Conservation (phyloP, 2,113 vertebrate genomes). For the Tachysurus fulvidraco region DNA sequence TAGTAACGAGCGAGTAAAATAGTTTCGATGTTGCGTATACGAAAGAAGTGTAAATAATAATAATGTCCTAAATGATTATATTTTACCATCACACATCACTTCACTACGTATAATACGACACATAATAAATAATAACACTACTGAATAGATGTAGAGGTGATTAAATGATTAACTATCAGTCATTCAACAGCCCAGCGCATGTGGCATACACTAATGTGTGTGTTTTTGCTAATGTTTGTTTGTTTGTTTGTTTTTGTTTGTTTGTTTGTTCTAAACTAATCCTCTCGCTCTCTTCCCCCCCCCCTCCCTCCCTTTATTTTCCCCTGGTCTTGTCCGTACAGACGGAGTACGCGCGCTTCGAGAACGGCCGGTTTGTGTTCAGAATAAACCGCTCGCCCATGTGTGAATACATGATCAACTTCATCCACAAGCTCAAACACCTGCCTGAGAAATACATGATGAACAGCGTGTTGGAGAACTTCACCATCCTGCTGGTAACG, state of each 20-base stretch:
- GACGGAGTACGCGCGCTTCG: slow-evolving; percentile 97
- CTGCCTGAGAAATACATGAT: slow-evolving; percentile 99
- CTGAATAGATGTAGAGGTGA: not conserved
- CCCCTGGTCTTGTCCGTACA: slow-evolving; percentile 49
- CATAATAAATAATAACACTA: not conserved
- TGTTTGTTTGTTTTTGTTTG: not conserved
- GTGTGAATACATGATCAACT: slow-evolving; percentile 88
- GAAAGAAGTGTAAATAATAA: not conserved
- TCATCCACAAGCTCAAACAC: slow-evolving; percentile 99
- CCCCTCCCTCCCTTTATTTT: not conserved
- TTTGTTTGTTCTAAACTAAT: too few species aligned
- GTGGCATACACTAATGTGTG: not conserved
- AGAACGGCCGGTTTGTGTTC: slow-evolving; percentile 95
- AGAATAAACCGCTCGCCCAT: slow-evolving; percentile 97
- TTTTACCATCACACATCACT: not conserved
- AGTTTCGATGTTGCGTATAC: not conserved
- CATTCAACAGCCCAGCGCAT: not conserved
- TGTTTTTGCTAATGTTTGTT: not conserved
- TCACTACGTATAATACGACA: not conserved
- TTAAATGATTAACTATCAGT: not conserved
- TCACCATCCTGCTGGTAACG: slow-evolving; percentile 95
- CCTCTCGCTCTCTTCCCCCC: not conserved
- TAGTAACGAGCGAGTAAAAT: not conserved
- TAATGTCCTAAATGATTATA: not conserved
- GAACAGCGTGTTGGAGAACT: slow-evolving; percentile 99